Evolutionary conservation across 2,113 vertebrate genomes (phyloP), one percentile per base, ranked within the genome.

Genomic region (Formicarius rufipectus): DNA sequence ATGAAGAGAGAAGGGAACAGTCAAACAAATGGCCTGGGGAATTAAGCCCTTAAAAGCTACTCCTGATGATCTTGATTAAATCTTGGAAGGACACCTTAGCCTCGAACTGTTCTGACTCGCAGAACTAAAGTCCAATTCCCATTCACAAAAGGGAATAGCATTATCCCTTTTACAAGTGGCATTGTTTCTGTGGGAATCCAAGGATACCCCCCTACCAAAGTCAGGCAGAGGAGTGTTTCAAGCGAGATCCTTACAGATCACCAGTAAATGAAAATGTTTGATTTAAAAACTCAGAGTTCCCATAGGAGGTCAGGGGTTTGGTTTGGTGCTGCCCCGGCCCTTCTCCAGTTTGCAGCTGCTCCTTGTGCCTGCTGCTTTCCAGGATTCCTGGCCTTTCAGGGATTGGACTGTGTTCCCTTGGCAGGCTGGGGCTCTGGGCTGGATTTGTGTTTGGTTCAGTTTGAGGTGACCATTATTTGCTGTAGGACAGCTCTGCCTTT

Each of bases 261-360:
- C 52, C 84, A 58, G 22, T 9, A 55, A 62, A 27, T 81, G 75
- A 58, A 76, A 67, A 88, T 19, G 50, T 7, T 64, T 21, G 16
- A 22, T 28, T 35, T 10, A 39, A 31, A 18, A 52, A 2, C 14
- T 14, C 27, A 2, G 14, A 17, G 71, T 27, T 22, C 39, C 40
- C 40, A 33, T 2, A 23, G 12, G 6, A 37, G 49, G 5, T 22
- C 22, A 25, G 39, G 35, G 39, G 14, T 17, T 27, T 0, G 1
- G 4, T 20, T 28, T 33, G 35, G 15, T 37, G 21, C 23, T 47
- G 44, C 22, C 23, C 60, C 12, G 22, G 21, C 12, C 40, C 39
- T 27, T 39, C 47, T 67, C 18, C 27, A 30, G 21, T 18, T 33
- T n/a, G 73, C 24, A 14, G 6, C 18, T 12, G 19, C 7, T 47